Evolutionary conservation across 2,888 invertebrate species (phyloP), one percentile per base, ranked within the genome.

Genomic region (Pammene aurita): DNA sequence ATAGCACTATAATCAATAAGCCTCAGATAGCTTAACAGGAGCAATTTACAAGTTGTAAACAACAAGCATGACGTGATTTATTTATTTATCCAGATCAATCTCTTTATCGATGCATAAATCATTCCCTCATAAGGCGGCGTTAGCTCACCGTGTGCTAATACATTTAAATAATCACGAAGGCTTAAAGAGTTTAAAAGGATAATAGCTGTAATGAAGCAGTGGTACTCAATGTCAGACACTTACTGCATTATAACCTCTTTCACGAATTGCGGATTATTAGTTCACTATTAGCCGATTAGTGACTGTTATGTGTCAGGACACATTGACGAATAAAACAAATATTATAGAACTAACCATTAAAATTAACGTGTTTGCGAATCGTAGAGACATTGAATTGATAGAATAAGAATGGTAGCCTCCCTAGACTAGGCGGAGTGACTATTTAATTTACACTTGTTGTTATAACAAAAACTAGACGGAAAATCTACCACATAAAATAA

Each of bases 41-140:
- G 16, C 16, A 9, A 11, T 48, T 11, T 48, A 18, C 26, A 48
- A 16, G 9, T 50, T 18, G 10, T 5, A 50, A 50, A 18, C 50
- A 50, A 50, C 26, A 50, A 26, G 18, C 38, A 50, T 18, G 38
- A 13, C 41, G 50, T 41, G 41, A 52, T 62, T 52, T 50, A 52
- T 58, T 58, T 6, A 52, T 62, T 52, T 50, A 52, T 58, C 44
- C 2, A 52, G 18, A 62, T 62, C 41, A 52, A 62, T 62, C 38
- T 50, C 34, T 7, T 60, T 46, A 55, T 56, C 64, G 26, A 26
- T 10, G 18, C 26, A 57, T 44, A 57, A 55, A 50, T 63, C 52
- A 46, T 56, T 26, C 61, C 69, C 66, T 48, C 56, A 66, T 76
- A 78, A 41, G 65, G 65, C 46, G 34, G 57, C 50, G 38, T 62